Conservation (phyloP, 1,140 invertebrate species). For the Caenorhabditis tropicalis region DNA sequence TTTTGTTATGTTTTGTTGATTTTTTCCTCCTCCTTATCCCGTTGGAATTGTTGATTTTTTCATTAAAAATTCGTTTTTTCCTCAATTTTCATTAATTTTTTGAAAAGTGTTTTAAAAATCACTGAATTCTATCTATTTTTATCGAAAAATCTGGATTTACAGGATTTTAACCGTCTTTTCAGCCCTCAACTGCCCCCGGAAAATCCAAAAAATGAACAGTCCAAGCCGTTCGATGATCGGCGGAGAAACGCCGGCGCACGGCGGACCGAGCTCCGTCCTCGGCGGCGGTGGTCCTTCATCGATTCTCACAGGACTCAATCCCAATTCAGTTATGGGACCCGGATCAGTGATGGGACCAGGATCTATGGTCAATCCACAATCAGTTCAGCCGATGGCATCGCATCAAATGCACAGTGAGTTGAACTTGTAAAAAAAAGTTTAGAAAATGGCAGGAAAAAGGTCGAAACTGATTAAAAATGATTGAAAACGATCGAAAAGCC, state of each 20-base stretch:
- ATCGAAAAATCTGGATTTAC: no score
- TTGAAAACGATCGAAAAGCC: no score
- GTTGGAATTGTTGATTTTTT: not conserved
- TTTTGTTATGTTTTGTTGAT: slow-evolving; percentile 19
- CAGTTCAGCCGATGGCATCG: not conserved
- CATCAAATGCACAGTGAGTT: slow-evolving; percentile 12
- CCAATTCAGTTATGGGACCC: slow-evolving; percentile 40
- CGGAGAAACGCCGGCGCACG: slow-evolving; percentile 49
- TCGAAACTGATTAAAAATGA: no score
- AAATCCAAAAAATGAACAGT: slow-evolving; percentile 47
- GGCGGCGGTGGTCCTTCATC: slow-evolving; percentile 40
- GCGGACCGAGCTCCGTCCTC: slow-evolving; percentile 32
- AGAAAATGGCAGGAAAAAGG: not conserved
- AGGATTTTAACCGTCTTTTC: not conserved
- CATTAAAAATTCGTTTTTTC: not conserved
- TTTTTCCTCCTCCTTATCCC: no score
- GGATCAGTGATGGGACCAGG: slow-evolving; percentile 29
- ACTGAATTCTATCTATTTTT: no score
- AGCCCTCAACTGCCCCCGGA: no score
- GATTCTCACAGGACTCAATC: slow-evolving; percentile 8
- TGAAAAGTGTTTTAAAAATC: not conserved
- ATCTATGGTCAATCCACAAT: slow-evolving; percentile 25
- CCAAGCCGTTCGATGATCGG: slow-evolving; percentile 42
- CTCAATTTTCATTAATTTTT: not conserved
- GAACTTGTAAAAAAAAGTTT: not conserved